Conservation (phyloP, 2,797 vertebrate genomes). For the Chrysocyon brachyurus region DNA sequence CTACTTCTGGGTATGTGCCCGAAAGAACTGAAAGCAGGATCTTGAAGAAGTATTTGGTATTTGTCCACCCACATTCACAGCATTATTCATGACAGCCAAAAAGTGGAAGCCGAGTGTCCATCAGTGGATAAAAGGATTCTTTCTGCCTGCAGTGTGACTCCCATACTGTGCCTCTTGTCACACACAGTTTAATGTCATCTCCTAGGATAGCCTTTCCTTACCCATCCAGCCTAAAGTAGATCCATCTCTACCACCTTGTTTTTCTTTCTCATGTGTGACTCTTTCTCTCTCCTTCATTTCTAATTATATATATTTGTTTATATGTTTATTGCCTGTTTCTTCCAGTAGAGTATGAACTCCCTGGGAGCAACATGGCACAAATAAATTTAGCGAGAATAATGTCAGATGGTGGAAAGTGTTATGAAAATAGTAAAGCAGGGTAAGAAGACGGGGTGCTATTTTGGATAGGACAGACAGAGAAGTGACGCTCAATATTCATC, state of each 20-base stretch:
- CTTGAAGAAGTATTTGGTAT: background rate
- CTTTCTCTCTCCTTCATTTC: background rate
- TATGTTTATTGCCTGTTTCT: background rate
- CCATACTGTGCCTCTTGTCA: background rate
- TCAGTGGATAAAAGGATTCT: background rate
- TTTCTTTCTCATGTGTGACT: background rate
- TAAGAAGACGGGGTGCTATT: background rate
- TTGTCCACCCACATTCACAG: background rate
- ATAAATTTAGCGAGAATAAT: background rate
- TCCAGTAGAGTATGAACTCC: background rate
- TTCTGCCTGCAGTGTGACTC: background rate
- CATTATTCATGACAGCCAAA: background rate
- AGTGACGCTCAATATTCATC: background rate
- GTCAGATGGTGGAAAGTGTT: background rate
- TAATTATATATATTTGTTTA: background rate
- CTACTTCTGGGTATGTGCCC: background rate
- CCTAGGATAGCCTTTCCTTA: background rate
- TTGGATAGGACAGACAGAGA: background rate
- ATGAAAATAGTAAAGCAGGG: background rate
- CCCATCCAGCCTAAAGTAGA: no score
- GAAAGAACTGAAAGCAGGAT: background rate
- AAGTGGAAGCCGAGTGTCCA: background rate
- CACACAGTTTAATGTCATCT: background rate
- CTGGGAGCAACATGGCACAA: background rate
- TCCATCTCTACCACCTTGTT: background rate